Conservation (phyloP, 2,113 vertebrate genomes). For the Oreochromis spilurus region DNA sequence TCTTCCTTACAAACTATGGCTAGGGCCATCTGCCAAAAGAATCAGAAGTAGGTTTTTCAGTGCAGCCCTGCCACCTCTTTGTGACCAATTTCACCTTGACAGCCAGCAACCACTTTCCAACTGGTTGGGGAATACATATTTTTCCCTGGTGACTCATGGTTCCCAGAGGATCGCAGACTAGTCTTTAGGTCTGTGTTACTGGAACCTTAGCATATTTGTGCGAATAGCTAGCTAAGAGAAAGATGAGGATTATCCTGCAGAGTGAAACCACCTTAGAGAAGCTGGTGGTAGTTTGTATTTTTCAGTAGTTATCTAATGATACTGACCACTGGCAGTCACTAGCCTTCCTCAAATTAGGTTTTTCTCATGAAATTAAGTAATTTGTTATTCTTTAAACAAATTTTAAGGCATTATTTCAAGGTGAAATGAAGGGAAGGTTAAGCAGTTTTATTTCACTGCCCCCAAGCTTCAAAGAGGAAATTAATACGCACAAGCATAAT, state of each 20-base stretch:
- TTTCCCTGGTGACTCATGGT: not conserved
- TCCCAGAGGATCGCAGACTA: not conserved
- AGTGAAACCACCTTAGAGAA: not conserved
- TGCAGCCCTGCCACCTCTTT: not conserved
- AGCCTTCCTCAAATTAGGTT: not conserved
- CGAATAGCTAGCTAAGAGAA: not conserved
- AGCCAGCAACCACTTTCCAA: not conserved
- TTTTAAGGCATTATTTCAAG: constrained; percentile 15
- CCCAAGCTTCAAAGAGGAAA: not conserved
- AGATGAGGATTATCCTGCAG: not conserved
- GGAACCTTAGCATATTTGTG: not conserved
- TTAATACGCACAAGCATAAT: not conserved
- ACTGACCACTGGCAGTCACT: not conserved
- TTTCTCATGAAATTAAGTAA: constrained; percentile 5
- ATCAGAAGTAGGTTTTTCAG: not conserved
- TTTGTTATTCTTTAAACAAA: constrained; percentile 6
- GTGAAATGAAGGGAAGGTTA: constrained; percentile 17
- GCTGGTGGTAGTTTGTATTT: not conserved
- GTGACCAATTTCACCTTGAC: not conserved
- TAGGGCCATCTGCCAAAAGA: not conserved
- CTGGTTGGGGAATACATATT: not conserved
- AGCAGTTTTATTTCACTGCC: not conserved
- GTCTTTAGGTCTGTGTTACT: not conserved
- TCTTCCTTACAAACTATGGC: not conserved
- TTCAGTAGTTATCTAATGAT: not conserved